Evolutionary conservation across 2,113 vertebrate species (phyloP).

Genomic region (Lepidothrix coronata): DNA sequence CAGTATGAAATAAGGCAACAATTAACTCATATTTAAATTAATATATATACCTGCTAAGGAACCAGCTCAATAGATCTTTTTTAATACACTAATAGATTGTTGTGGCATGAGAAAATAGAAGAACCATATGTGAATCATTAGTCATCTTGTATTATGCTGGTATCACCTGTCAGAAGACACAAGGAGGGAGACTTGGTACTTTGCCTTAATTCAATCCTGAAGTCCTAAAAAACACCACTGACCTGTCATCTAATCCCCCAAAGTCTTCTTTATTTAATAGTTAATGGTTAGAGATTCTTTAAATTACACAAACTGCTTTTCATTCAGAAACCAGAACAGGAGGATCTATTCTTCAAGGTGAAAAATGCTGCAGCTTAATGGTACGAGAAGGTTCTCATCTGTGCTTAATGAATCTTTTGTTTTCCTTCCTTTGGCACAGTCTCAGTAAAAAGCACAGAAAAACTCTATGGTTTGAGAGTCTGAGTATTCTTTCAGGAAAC

Average conservation of each 20-base stretch:
- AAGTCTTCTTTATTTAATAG: background rate
- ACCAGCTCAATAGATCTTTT: background rate
- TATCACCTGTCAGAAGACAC: background rate
- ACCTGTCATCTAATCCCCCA: background rate
- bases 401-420: background rate
- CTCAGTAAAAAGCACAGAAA: background rate
- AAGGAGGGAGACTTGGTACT: background rate
- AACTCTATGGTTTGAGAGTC: background rate
- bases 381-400: background rate
- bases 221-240: background rate
- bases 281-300: background rate
- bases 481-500: background rate
- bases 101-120: background rate
- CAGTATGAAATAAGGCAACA: background rate
- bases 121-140: background rate
- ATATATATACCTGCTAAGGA: background rate
- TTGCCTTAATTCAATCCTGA: background rate
- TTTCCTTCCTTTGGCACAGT: background rate
- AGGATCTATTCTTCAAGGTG: conserved; percentile 19
- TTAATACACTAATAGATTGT: background rate
- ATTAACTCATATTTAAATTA: background rate
- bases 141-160: background rate
- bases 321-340: background rate
- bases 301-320: background rate
- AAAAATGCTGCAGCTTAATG: background rate